A percentile compares a stretch with the other conserved stretches of the same genome.
These are phyloP conservation scores for Xanthia icteritia DNA, from an alignment of 2,888 invertebrate species.

Conservation along the genomic window DNA sequence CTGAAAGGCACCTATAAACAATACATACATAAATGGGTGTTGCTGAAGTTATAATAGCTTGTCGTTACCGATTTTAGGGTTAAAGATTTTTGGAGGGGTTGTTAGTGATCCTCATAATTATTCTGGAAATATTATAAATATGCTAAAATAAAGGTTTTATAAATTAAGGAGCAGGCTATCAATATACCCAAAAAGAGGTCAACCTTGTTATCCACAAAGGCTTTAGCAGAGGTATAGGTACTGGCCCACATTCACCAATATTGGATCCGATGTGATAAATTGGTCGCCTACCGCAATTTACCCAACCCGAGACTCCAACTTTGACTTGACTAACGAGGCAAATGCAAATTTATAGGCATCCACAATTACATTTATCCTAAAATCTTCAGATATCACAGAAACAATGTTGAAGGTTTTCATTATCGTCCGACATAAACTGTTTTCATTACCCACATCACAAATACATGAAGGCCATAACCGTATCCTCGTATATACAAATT, in stretches of 20 bases:
- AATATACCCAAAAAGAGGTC: slow-evolving; percentile 28
- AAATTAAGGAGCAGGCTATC: not conserved
- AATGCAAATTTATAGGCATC: slow-evolving; percentile 49
- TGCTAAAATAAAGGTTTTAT: not conserved
- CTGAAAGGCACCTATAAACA: not conserved
- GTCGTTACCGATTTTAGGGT: not conserved
- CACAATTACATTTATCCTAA: slow-evolving; percentile 39
- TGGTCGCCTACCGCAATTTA: slow-evolving; percentile 36
- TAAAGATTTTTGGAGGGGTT: too few relatives aligned
- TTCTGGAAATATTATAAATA: not conserved
- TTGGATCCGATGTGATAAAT: slow-evolving; percentile 49
- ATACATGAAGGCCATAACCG: slow-evolving; percentile 54
- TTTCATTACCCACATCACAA: slow-evolving; percentile 59
- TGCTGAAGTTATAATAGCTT: not conserved
- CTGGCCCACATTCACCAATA: slow-evolving; percentile 24
- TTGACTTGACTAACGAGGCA: slow-evolving; percentile 46
- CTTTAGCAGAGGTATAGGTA: slow-evolving; percentile 13
- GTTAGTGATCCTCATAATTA: not conserved
- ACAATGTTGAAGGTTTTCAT: slow-evolving; percentile 39
- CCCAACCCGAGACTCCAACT: slow-evolving; percentile 32
- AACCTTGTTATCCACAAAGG: slow-evolving; percentile 12
- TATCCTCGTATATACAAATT: slow-evolving; percentile 52
- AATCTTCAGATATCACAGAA: slow-evolving; percentile 37
- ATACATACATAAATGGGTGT: not conserved
- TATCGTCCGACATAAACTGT: slow-evolving; percentile 48